phyloP scores from a whole-genome alignment of 2,113 vertebrate genomes.

The Marmota monax region DNA sequence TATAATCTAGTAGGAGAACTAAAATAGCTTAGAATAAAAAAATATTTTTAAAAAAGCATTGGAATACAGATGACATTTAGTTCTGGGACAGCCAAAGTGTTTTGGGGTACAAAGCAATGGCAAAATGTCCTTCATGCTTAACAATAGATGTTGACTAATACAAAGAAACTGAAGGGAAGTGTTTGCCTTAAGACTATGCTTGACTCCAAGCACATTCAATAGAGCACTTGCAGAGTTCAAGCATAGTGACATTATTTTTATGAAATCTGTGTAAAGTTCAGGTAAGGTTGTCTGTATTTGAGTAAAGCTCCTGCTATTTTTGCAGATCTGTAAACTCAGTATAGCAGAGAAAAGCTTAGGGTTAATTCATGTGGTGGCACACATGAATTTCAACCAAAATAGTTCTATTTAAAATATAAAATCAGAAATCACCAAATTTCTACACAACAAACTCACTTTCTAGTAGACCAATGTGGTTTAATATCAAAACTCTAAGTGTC shows the following conservation, averaged over 20 bases:
- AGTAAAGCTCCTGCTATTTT: neutral
- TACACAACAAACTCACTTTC: neutral
- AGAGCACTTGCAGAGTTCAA: neutral
- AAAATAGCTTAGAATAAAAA: neutral
- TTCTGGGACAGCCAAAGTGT: neutral
- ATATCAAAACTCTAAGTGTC: conserved; percentile 10
- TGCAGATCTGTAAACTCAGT: neutral
- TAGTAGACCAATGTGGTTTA: neutral
- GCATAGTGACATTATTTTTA: neutral
- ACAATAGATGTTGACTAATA: neutral
- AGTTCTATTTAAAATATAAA: neutral
- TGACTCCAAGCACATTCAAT: neutral
- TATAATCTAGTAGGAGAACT: neutral
- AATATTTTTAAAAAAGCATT: neutral
- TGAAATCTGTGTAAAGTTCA: neutral
- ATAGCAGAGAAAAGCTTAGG: neutral
- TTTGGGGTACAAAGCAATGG: neutral
- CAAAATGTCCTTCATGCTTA: conserved; percentile 35
- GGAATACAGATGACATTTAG: neutral
- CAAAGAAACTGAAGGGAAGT: conserved; percentile 2
- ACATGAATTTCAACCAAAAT: neutral
- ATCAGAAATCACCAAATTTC: neutral
- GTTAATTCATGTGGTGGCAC: neutral
- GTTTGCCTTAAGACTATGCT: neutral
- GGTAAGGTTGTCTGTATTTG: neutral